phyloP scores from a whole-genome alignment of 2,797 vertebrate species.

The Syndactyla subalaris region DNA sequence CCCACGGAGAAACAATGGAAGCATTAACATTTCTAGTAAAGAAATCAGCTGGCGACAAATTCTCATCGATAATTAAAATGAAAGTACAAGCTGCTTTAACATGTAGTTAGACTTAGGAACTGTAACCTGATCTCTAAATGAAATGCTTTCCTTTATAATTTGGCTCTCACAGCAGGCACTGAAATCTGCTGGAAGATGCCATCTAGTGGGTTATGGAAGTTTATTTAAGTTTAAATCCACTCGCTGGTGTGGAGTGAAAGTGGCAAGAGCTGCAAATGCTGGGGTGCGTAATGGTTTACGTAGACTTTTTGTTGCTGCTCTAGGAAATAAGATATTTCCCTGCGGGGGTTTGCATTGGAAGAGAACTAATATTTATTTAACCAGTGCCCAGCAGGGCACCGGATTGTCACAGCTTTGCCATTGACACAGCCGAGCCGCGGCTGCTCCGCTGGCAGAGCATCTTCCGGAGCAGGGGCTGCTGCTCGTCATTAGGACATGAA shows the following conservation, averaged over 20 bases:
- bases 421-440: not conserved
- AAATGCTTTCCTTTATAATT: constrained; percentile 13
- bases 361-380: not conserved
- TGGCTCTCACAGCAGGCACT: not conserved
- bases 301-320: not conserved
- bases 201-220: constrained; percentile 70
- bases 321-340: constrained; percentile 1
- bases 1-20: not conserved
- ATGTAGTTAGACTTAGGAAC: not conserved
- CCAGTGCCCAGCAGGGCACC: not conserved
- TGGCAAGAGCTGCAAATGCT: not conserved
- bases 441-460: not conserved
- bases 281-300: not conserved
- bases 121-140: constrained; percentile 25
- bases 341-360: not conserved
- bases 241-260: not conserved
- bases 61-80: not conserved
- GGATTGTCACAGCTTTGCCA: not conserved
- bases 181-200: constrained; percentile 72
- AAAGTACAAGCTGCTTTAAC: not conserved
- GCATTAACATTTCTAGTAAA: not conserved
- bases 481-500: not conserved
- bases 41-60: not conserved
- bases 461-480: not conserved
- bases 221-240: constrained; percentile 26